These are phyloP conservation scores for Pogona vitticeps DNA, from an alignment of 2,113 vertebrate genomes.

Conservation along the genomic window DNA sequence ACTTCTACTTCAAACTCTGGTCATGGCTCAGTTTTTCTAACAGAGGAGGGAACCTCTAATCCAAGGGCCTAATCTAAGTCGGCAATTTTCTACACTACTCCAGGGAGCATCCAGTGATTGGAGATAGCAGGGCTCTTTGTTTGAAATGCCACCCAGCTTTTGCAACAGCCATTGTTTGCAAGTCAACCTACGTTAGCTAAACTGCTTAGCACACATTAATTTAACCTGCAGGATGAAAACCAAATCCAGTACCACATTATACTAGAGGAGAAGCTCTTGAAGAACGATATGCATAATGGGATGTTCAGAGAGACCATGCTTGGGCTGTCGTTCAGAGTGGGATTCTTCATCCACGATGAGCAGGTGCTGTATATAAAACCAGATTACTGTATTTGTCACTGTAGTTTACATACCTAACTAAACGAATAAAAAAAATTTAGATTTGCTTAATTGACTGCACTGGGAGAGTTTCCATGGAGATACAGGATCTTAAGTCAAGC, in stretches of 20 bases:
- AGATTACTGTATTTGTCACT: neutral
- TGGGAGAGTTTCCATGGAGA: neutral
- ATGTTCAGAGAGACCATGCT: conserved; percentile 89
- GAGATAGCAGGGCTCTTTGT: too few relatives aligned
- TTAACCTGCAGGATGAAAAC: conserved; percentile 78
- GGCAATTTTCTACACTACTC: too few relatives aligned
- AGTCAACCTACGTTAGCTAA: neutral
- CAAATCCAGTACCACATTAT: conserved; percentile 85
- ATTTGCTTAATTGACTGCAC: neutral
- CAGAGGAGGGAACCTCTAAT: too few relatives aligned
- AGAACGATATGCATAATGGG: conserved; percentile 81
- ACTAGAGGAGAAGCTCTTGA: conserved; percentile 81
- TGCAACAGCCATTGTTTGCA: neutral
- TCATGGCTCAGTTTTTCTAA: too few relatives aligned
- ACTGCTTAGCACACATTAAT: neutral
- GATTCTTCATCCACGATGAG: conserved; percentile 79
- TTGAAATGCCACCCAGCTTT: too few relatives aligned
- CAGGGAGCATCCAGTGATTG: too few relatives aligned
- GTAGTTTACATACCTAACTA: neutral
- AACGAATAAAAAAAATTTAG: neutral
- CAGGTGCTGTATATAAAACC: conserved; percentile 75
- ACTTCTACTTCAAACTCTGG: too few relatives aligned
- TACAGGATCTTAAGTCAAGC: neutral
- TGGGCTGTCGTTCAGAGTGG: conserved; percentile 84
- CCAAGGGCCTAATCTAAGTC: too few relatives aligned